phyloP scores from a whole-genome alignment of 2,797 vertebrate genomes.

The Sebastes oblongus region DNA sequence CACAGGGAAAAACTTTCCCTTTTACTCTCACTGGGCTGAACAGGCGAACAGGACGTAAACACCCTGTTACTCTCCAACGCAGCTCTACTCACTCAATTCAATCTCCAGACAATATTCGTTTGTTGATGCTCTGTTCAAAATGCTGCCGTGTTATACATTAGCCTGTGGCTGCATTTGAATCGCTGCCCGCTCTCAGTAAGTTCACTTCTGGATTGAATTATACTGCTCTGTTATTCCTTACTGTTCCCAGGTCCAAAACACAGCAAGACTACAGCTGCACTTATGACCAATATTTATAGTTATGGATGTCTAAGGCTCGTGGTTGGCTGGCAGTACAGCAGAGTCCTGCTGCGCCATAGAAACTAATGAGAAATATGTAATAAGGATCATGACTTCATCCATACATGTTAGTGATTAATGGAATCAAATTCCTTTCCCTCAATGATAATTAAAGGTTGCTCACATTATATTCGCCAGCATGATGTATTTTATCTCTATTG shows the following conservation, averaged over 20 bases:
- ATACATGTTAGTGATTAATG: not conserved
- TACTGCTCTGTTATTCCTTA: not conserved
- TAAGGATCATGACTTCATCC: constrained; percentile 26
- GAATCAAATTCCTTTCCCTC: not conserved
- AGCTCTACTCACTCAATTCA: not conserved
- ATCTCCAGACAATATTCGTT: no score
- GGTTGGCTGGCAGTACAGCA: not conserved
- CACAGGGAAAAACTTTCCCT: constrained; percentile 34
- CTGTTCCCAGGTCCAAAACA: not conserved
- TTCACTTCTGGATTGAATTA: constrained; percentile 14
- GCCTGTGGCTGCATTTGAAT: not conserved
- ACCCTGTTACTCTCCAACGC: not conserved
- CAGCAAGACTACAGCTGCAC: not conserved
- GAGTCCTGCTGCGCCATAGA: constrained; percentile 18
- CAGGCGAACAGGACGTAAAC: constrained; percentile 18
- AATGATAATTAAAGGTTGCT: not conserved
- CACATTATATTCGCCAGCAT: not conserved
- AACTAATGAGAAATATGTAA: constrained; percentile 16
- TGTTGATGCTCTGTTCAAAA: not conserved
- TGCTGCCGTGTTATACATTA: not conserved
- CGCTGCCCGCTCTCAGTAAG: not conserved
- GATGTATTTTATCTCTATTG: not conserved
- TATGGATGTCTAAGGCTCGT: not conserved
- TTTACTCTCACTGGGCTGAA: constrained; percentile 4
- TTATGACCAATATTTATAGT: constrained; percentile 2